Evolutionary conservation across 2,113 vertebrate genomes (phyloP).

Genomic region (Ploceus nigricollis): DNA sequence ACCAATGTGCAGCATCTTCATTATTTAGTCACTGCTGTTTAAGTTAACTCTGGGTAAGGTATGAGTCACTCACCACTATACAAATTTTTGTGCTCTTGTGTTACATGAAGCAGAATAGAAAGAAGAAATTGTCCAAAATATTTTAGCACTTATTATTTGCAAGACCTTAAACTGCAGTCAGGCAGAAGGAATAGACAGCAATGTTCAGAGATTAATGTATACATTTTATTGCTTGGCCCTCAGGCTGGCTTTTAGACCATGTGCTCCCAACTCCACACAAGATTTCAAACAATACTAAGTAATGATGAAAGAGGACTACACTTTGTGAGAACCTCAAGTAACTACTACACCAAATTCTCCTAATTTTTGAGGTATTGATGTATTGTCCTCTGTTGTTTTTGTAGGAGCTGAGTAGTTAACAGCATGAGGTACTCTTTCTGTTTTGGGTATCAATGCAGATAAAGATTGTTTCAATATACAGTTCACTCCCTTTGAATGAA

Average conservation of each 20-base stretch:
- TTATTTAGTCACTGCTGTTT: constrained; percentile 32
- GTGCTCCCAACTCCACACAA: not conserved
- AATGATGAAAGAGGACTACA: not conserved
- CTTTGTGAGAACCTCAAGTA: not conserved
- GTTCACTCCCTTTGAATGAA: not conserved
- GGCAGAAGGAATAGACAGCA: constrained; percentile 6
- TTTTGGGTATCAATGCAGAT: not conserved
- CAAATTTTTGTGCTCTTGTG: not conserved
- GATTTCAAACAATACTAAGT: not conserved
- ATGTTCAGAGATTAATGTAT: not conserved
- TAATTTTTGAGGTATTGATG: not conserved
- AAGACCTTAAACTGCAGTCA: constrained; percentile 38
- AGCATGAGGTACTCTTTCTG: not conserved
- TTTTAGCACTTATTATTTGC: not conserved
- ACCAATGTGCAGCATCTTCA: not conserved
- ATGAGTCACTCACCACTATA: not conserved
- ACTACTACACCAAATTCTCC: not conserved
- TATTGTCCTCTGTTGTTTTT: not conserved
- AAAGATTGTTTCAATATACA: not conserved
- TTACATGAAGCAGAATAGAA: constrained; percentile 29
- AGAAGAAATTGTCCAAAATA: not conserved
- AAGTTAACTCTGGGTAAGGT: constrained; percentile 46
- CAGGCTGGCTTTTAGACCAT: not conserved
- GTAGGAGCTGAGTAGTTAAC: not conserved
- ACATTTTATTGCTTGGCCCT: not conserved